Conservation (phyloP, 2,888 invertebrate species). For the Pristionchus entomophagus region DNA sequence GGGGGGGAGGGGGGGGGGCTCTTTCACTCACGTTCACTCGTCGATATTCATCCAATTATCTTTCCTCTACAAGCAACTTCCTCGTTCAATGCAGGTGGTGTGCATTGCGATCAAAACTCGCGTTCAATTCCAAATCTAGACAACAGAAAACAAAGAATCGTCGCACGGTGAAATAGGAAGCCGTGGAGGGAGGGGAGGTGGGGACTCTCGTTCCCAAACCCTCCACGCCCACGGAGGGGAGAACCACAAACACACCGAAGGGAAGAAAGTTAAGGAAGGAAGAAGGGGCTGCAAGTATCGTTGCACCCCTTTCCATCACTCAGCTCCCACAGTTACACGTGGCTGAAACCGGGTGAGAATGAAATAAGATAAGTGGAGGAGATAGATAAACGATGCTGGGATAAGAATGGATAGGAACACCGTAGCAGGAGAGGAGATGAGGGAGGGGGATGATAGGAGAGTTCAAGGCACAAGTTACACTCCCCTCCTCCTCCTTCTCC, state of each 20-base stretch:
- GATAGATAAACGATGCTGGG: not conserved
- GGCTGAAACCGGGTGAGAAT: not conserved
- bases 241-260: not conserved
- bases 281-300: not conserved
- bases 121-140: not conserved
- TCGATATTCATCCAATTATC: slow-evolving; percentile 16
- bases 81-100: slow-evolving; percentile 1
- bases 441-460: not conserved
- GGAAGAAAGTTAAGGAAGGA: not conserved
- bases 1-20: not conserved
- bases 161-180: not conserved
- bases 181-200: not conserved
- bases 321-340: not conserved
- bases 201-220: slow-evolving; percentile 9
- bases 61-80: slow-evolving; percentile 1
- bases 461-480: slow-evolving; percentile 32
- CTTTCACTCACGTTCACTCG: slow-evolving; percentile 17
- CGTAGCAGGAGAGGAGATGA: not conserved
- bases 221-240: not conserved
- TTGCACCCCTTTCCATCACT: not conserved
- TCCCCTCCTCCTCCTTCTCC: not conserved
- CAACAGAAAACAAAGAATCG: not conserved
- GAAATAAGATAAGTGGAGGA: not conserved
- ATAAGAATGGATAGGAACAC: slow-evolving; percentile 2
- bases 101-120: not conserved